Conservation (phyloP, 2,797 vertebrate genomes). For the Dermochelys coriacea region DNA sequence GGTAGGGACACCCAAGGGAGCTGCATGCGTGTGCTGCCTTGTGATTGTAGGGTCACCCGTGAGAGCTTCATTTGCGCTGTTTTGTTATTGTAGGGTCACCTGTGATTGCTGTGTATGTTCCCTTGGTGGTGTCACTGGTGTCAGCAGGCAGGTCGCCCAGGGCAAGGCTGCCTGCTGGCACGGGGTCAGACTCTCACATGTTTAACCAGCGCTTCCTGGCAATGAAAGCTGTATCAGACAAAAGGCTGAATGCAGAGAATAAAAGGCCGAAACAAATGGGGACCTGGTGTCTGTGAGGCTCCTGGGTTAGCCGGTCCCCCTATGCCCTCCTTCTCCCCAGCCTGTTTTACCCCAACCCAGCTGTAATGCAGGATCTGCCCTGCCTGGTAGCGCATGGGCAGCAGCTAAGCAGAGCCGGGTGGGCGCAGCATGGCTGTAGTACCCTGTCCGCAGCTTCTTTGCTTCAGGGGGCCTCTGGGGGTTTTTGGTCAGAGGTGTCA, state of each 20-base stretch:
- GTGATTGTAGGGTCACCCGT: not conserved
- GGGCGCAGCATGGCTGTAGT: not conserved
- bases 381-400: not conserved
- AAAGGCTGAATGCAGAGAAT: not conserved
- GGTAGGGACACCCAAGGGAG: too few species aligned
- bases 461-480: not conserved
- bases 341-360: not conserved
- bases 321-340: not conserved
- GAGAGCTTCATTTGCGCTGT: not conserved
- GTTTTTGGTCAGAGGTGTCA: not conserved
- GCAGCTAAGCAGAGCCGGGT: not conserved
- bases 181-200: not conserved
- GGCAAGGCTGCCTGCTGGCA: not conserved
- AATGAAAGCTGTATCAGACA: too few species aligned
- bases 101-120: not conserved
- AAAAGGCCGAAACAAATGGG: not conserved
- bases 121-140: not conserved
- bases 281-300: not conserved
- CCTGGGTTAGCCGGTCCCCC: not conserved
- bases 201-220: too few species aligned
- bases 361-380: not conserved
- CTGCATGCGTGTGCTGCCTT: not conserved
- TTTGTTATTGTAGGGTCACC: not conserved
- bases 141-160: not conserved
- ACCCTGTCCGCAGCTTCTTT: not conserved